These are phyloP conservation scores for Gracilinanus agilis DNA, from an alignment of 2,113 vertebrate genomes.

Conservation along the genomic window DNA sequence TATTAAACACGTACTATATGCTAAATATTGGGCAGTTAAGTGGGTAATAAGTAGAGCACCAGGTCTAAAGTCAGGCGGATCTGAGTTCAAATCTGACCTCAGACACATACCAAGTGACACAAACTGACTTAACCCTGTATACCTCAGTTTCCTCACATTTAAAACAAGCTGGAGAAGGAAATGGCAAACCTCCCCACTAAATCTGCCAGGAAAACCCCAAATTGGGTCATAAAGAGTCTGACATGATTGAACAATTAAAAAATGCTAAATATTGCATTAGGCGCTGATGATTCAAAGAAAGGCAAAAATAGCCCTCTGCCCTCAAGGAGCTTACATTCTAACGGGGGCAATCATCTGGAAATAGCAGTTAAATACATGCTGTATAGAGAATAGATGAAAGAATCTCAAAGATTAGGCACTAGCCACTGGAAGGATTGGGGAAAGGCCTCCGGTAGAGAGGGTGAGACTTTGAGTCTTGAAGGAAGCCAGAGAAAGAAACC, in stretches of 20 bases:
- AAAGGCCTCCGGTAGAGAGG: not conserved
- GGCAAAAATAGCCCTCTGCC: not conserved
- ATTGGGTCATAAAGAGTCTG: too few relatives aligned
- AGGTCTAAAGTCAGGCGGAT: too few relatives aligned
- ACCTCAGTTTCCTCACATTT: too few relatives aligned
- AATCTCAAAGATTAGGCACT: not conserved
- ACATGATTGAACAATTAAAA: too few relatives aligned
- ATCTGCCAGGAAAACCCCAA: too few relatives aligned
- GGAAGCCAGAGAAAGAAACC: not conserved
- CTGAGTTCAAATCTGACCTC: too few relatives aligned
- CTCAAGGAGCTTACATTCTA: not conserved
- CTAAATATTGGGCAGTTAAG: not conserved
- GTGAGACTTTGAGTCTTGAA: not conserved
- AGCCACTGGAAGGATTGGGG: not conserved
- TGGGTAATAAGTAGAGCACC: too few relatives aligned
- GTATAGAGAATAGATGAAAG: not conserved
- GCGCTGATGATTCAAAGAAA: not conserved
- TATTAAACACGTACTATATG: not conserved
- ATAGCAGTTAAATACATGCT: not conserved
- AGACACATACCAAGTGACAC: too few relatives aligned
- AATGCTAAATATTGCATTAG: too few relatives aligned
- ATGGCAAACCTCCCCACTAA: too few relatives aligned
- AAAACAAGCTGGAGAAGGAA: too few relatives aligned
- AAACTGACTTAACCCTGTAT: too few relatives aligned
- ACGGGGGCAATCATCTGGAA: not conserved